Evolutionary conservation across 2,113 vertebrate genomes (phyloP), one percentile per base, ranked within the genome.

Genomic region (Cavia porcellus): DNA sequence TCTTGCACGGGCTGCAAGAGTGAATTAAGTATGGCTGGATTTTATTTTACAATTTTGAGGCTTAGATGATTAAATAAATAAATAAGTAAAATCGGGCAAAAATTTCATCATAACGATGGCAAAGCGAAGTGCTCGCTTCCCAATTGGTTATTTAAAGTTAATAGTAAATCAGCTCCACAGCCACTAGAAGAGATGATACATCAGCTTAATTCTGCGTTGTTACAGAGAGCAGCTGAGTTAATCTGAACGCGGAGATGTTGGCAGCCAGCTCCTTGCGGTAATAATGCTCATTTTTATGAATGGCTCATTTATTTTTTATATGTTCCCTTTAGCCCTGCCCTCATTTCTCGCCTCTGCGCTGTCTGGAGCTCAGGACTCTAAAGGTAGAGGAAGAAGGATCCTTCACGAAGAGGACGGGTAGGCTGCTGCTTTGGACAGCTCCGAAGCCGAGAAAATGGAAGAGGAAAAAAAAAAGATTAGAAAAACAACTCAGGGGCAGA

Each of bases 301-400:
- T 87, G 92, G 87, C 77, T 97, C 68, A 85, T 90, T 96, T 9
- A 22, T 98, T 97, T 94, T 72, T 94, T 85, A 80, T 47, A 64
- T n/a, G 22, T 94, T 77, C 92, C 68, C 77, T 86, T 95, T 92
- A 92, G 32, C 45, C 92, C 86, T 87, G 19, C 74, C 84, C 5
- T 61, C 81, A 45, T 92, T 94, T 95, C 86, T 84, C 59, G 88
- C 89, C 64, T 89, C 35, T 14, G 35, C 25, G 6, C 5, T 1
- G 85, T 72, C 82, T 61, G 62, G 13, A 19, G 93, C 74, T 83
- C 57, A 80, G 20, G 94, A 35, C 87, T 92, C 82, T 5, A 28
- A 64, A 92, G 82, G 86, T 24, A 68, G 66, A 75, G 0, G 19
- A 28, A 11, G 47, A 62, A 42, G 50, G 17, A 25, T 8, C n/a